Base-by-base conservation (phyloP, 2,888 invertebrate species). In the Cyrtodaria siliqua region DNA sequence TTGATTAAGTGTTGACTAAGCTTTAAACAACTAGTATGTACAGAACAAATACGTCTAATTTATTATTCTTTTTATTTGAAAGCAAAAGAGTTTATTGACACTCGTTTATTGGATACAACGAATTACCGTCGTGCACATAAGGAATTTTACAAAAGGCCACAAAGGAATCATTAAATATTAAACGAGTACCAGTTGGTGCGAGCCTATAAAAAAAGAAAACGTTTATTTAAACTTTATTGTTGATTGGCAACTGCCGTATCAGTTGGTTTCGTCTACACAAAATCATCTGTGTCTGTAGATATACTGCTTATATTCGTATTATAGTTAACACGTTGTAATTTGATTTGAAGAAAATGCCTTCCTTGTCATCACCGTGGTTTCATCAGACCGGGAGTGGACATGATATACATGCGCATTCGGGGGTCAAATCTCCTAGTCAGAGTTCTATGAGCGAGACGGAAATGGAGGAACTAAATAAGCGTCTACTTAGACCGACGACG, bases 341-440 rank as follows among this genome's bases (percentile, higher is more conserved):
- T 33, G 33, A 20, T 9, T 44, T 16, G 44, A 44, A 18, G 16
- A 69, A 59, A n/a, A 87, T 87, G 87, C 86, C 87, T 24, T 76
- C 85, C 8, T 63, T 86, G 14, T 81, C 82, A 8, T 85, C 89
- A 1, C 89, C 89, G 1, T 89, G 89, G 89, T 86, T 86, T 63
- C 86, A 89, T 24, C 89, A 86, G 66, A 82, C 86, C 29, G 83
- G 81, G 56, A 83, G 79, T 27, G 83, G 77, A 3, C 80, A 78
- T 8, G 80, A 78, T 16, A 63, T 79, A 9, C 79, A 75, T 26
- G 73, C 77, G 20, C 76, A 77, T 18, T 64, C 79, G 2, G 77
- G 69, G 8, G 69, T 66, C 9, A 76, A 71, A 12, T 79, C 86
- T 1, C 75, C 83, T 12, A 70, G 78, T 16, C 76, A 76, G 12